Evolutionary conservation across 2,888 invertebrate genomes (phyloP), one percentile per base, ranked within the genome.

Genomic region (Scaptomyza caliginosa): DNA sequence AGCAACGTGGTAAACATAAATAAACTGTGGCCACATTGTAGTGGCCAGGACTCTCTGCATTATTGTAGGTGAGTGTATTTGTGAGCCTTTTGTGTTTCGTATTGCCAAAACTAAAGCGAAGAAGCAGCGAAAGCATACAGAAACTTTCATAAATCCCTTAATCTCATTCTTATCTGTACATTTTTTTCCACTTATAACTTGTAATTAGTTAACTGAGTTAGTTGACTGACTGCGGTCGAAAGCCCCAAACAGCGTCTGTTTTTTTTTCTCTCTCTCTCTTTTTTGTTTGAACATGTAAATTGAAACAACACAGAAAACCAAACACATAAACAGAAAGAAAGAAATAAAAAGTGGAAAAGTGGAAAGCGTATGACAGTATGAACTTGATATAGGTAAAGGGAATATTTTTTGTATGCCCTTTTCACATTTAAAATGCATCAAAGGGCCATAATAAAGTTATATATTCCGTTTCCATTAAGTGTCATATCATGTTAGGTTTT

Each of bases 1-100:
- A 42, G 50, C 66, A 58, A 34, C 57, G 50, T 43, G 63, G 85
- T 60, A 48, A 84, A 67, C 69, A 86, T 76, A 84, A 79, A 79
- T 68, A 86, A 77, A 65, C 56, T 66, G 60, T 58, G 51, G 56
- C 65, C 50, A 39, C 64, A 63, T 67, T 54, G 49, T 67, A 45
- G 50, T 28, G 28, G 28, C 58, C 26, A 34, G 34, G 36, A 10
- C 38, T 32, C 8, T 16, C 11, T 17, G 28, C 46, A 30, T 17
- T 42, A 42, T 28, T 24, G 32, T 24, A 11, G n/a, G 24, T 16
- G 26, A 26, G 26, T 26, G 45, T 11, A 36, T 36, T 58, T 56
- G 28, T 28, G 34, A 16, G 32, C 30, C 43, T 16, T 73, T 50
- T 17, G 40, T 50, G 50, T 52, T 39, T 28, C 49, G 57, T 70